These are phyloP conservation scores for Discoglossus pictus DNA, from an alignment of 2,797 vertebrate genomes.

Conservation along the genomic window DNA sequence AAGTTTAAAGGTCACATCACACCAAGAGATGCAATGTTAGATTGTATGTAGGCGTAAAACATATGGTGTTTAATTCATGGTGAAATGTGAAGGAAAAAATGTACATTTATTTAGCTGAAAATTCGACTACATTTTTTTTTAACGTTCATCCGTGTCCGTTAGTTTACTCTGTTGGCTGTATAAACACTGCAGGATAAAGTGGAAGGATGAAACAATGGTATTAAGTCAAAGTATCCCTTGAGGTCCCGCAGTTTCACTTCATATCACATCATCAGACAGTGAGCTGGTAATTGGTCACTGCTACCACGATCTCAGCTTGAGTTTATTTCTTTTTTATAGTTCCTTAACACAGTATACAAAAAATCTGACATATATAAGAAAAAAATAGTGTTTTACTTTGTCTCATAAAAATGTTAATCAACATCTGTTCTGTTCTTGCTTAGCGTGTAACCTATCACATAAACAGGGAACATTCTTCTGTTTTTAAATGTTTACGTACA, in stretches of 20 bases:
- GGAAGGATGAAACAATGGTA: slow-evolving; percentile 26
- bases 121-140: too few relatives aligned
- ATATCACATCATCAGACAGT: slow-evolving; percentile 36
- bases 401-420: slow-evolving; percentile 28
- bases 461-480: not conserved
- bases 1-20: too few relatives aligned
- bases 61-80: too few relatives aligned
- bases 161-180: slow-evolving; percentile 23
- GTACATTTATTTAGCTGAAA: too few relatives aligned
- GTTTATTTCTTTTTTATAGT: slow-evolving; percentile 35
- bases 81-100: too few relatives aligned
- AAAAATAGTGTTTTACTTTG: slow-evolving; percentile 2
- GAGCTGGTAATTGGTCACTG: slow-evolving; percentile 41
- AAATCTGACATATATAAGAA: not conserved
- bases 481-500: not conserved
- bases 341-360: slow-evolving; percentile 7
- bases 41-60: too few relatives aligned
- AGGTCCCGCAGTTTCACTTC: slow-evolving; percentile 30
- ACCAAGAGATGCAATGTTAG: too few relatives aligned
- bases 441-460: not conserved
- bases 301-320: slow-evolving; percentile 30
- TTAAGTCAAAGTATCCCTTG: slow-evolving; percentile 25
- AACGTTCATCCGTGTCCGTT: slow-evolving; percentile 27
- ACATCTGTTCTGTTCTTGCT: slow-evolving; percentile 22
- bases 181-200: slow-evolving; percentile 31